Evolutionary conservation across 2,113 vertebrate species (phyloP).

Genomic region (Zingel zingel): DNA sequence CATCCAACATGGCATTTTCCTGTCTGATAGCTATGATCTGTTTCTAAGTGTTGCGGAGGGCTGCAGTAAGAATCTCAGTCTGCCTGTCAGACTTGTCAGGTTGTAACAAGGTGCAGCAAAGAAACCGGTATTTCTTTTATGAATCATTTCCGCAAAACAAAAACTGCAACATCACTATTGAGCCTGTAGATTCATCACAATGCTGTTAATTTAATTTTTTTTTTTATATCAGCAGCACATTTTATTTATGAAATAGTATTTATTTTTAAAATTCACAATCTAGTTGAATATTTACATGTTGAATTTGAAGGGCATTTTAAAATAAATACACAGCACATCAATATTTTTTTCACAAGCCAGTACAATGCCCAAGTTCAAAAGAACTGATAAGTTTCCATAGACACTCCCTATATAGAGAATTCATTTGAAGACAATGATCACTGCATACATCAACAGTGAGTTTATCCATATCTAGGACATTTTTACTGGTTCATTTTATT

Average conservation of each 20-base stretch:
- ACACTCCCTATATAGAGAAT: background rate
- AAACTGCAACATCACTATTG: background rate
- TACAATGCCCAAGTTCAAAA: slow-evolving; percentile 18
- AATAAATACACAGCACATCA: slow-evolving; percentile 49
- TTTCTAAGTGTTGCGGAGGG: background rate
- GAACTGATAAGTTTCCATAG: background rate
- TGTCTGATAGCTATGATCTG: accelerated
- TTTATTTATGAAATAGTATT: slow-evolving; percentile 34
- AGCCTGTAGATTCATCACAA: background rate
- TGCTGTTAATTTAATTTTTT: no score
- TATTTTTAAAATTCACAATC: slow-evolving; percentile 40
- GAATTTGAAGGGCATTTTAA: background rate
- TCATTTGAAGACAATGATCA: slow-evolving; percentile 6
- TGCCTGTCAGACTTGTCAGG: slow-evolving; percentile 56
- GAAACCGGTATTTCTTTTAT: slow-evolving; percentile 22
- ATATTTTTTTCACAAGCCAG: slow-evolving; percentile 3
- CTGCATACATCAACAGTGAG: slow-evolving; percentile 16
- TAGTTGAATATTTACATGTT: slow-evolving; percentile 19
- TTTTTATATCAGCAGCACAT: background rate
- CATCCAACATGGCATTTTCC: background rate
- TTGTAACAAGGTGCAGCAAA: slow-evolving; percentile 43
- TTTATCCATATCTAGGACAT: slow-evolving; percentile 16
- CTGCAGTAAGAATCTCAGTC: slow-evolving; percentile 52
- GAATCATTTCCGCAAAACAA: slow-evolving; percentile 23
- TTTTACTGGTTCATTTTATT: background rate